Base-by-base conservation (phyloP, 1,140 invertebrate species). In the Thrips palmi region DNA sequence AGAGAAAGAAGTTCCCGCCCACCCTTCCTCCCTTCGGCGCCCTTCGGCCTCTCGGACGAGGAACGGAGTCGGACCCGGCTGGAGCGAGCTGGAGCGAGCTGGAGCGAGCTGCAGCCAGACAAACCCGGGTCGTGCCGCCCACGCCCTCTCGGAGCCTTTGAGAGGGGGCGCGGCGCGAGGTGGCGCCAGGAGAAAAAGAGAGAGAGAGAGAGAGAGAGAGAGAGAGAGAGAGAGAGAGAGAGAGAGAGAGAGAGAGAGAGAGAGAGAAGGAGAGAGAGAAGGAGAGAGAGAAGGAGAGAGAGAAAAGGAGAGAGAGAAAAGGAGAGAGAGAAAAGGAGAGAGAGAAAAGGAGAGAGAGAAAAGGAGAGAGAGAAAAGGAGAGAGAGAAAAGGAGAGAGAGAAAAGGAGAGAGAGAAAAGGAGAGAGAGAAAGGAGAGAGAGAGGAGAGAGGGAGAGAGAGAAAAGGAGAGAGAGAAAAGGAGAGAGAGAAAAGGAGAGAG, bases 261-360 rank as follows among this genome's bases (percentile, higher is more conserved):
- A 29, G 22, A 14, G 11, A 12, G 15, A 25, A 37, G 32, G 10
- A 18, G 5, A 12, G 20, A 37, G 39, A 20, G 22, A 22, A 10
- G 36, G 19, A 22, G 21, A 18, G 24, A 4, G 12, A 12, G 3
- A 3, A 19, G 40, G 8, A 17, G 8, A 24, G 34, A 12, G 23
- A 41, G 40, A 3, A 34, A 10, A 19, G 25, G 25, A 39, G 23
- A 33, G n/a, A 20, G 39, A 18, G 20, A 37, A 32, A 20, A 20
- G 18, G 10, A 40, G 19, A 22, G 21, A 18, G 24, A 4, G 12
- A 12, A 3, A 3, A 19, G 40, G 8, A 17, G 8, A 24, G 34
- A 12, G 23, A 41, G 40, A 3, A 34, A 10, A 19, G 25, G 25
- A 39, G 23, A 33, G n/a, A 39, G 37, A n/a, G 12, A 32, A 3